Evolutionary conservation across 1,140 invertebrate species (phyloP).

Genomic region (Aphidius ervi): DNA sequence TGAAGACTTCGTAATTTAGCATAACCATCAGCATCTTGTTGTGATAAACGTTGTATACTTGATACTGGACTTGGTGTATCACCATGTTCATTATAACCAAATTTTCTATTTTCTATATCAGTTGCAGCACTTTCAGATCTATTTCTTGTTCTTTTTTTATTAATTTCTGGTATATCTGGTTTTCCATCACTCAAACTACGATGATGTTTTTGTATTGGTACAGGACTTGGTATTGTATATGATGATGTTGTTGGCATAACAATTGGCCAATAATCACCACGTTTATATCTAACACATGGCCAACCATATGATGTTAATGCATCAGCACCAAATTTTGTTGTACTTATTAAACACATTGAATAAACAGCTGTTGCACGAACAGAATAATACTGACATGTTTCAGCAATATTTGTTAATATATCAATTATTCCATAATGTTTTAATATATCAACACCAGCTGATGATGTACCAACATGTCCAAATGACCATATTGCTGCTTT

Average conservation of each 20-base stretch:
- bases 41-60: conserved; percentile 69
- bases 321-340: conserved; percentile 77
- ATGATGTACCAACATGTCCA: conserved; percentile 76
- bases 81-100: conserved; percentile 54
- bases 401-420: conserved; percentile 66
- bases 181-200: conserved; percentile 50
- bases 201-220: conserved; percentile 45
- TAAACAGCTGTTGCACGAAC: conserved; percentile 87
- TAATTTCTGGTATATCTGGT: conserved; percentile 42
- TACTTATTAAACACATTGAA: conserved; percentile 76
- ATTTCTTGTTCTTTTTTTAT: conserved; percentile 42
- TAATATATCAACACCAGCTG: conserved; percentile 69
- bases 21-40: conserved; percentile 75
- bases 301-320: conserved; percentile 68
- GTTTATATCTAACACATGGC: conserved; percentile 76
- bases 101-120: conserved; percentile 42
- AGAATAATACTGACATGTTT: conserved; percentile 76
- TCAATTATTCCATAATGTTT: conserved; percentile 59
- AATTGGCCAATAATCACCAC: conserved; percentile 80
- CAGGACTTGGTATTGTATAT: conserved; percentile 38
- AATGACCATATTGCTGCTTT: conserved; percentile 89
- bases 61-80: conserved; percentile 78
- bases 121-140: conserved; percentile 50
- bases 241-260: conserved; percentile 52
- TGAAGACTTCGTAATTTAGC: conserved; percentile 72